These are phyloP conservation scores for Muscidifurax raptorellus DNA, from an alignment of 1,140 invertebrate genomes.

Conservation along the genomic window DNA sequence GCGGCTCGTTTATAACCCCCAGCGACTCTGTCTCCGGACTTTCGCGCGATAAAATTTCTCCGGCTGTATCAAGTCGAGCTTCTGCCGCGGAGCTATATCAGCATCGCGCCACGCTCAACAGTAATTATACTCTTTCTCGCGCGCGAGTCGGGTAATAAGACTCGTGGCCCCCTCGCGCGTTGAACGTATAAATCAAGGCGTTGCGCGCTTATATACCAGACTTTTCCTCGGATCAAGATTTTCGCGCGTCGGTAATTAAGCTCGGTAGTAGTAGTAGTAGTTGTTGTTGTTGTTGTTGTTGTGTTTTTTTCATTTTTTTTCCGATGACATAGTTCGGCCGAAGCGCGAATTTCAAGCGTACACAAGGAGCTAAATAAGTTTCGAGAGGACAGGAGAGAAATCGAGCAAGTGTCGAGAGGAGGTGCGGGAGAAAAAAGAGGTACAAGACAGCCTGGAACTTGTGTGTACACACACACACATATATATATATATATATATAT, in stretches of 20 bases:
- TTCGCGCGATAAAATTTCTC: slow-evolving; percentile 51
- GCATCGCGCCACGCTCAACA: slow-evolving; percentile 29
- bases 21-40: slow-evolving; percentile 23
- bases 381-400: background rate
- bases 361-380: background rate
- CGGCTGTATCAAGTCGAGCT: background rate
- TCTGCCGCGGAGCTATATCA: slow-evolving; percentile 33
- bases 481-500: too few relatives aligned
- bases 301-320: too few relatives aligned
- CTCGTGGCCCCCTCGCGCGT: background rate
- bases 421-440: background rate
- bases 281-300: too few relatives aligned
- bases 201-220: slow-evolving; percentile 11
- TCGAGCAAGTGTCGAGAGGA: background rate
- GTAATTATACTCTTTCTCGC: slow-evolving; percentile 41
- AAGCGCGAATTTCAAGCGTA: too few relatives aligned
- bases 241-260: slow-evolving; percentile 6
- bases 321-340: too few relatives aligned
- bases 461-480: too few relatives aligned
- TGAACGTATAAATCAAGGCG: slow-evolving; percentile 44
- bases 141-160: background rate
- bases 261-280: background rate
- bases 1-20: slow-evolving; percentile 48
- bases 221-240: slow-evolving; percentile 31
- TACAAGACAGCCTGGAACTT: too few relatives aligned